phyloP scores from a whole-genome alignment of 2,888 invertebrate species.

The Lasioglossum villosulum region DNA sequence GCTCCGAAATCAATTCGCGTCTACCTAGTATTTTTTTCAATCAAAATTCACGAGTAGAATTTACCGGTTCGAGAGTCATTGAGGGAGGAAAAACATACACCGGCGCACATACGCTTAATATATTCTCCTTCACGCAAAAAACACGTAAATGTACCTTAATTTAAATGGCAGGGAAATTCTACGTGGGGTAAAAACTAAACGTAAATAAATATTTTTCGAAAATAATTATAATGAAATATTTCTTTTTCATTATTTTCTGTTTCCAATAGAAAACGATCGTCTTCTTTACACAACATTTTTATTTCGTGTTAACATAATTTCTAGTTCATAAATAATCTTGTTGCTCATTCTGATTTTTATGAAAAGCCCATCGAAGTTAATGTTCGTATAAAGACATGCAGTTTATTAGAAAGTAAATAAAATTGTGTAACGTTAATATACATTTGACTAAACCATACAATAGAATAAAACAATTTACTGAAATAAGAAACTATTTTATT shows the following conservation, averaged over 20 bases:
- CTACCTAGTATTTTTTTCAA: conserved; percentile 9
- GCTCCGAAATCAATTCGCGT: conserved; percentile 31
- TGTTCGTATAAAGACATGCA: not conserved
- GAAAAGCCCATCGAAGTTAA: not conserved
- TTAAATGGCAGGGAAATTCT: not conserved
- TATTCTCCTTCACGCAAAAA: not conserved
- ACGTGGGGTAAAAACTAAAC: no score
- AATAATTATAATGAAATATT: not conserved
- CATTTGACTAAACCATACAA: not conserved
- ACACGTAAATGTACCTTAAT: not conserved
- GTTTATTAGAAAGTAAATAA: no score
- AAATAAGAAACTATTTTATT: no score
- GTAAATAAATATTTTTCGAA: not conserved
- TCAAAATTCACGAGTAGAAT: conserved; percentile 9
- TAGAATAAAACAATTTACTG: no score
- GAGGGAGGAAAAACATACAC: not conserved
- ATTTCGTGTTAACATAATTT: no score
- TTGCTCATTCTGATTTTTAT: not conserved
- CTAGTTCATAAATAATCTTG: not conserved
- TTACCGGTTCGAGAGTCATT: not conserved
- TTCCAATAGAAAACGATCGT: not conserved
- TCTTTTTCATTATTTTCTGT: not conserved
- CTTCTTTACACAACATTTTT: no score
- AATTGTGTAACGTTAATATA: not conserved
- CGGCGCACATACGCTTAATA: not conserved